A percentile compares a stretch with the other conserved stretches of the same genome.
Evolutionary conservation across 2,888 invertebrate genomes (phyloP).

Genomic region (Steinernema carpocapsae): DNA sequence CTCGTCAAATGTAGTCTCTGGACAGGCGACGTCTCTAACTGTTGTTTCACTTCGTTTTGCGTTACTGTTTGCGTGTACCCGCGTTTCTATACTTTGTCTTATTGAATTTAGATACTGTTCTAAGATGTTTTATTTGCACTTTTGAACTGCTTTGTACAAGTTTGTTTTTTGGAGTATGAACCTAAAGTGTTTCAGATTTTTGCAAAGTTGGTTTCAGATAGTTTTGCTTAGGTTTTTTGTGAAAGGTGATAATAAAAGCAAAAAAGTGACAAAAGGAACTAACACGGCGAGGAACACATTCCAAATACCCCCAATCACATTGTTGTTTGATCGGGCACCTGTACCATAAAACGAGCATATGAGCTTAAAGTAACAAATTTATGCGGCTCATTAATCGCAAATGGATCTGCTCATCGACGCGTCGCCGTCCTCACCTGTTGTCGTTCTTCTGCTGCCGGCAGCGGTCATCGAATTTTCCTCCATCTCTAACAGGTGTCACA

Average conservation of each 20-base stretch:
- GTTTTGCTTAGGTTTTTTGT: too few species aligned
- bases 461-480: not conserved
- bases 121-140: not conserved
- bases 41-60: not conserved
- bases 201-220: too few species aligned
- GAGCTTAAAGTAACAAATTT: too few species aligned
- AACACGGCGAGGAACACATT: too few species aligned
- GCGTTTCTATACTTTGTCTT: too few species aligned
- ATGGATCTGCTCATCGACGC: not conserved
- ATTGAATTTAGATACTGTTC: not conserved
- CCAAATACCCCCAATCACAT: not conserved
- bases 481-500: constrained; percentile 27
- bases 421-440: constrained; percentile 1
- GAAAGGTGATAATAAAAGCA: too few species aligned
- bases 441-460: not conserved
- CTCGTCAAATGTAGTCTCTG: constrained; percentile 3
- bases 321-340: not conserved
- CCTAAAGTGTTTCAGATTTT: too few species aligned
- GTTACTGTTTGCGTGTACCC: not conserved
- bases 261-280: too few species aligned
- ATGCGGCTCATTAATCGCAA: not conserved
- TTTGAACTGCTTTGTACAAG: not conserved
- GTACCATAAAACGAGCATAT: not conserved
- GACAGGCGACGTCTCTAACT: constrained; percentile 22
- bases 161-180: not conserved